Evolutionary conservation across 2,113 vertebrate species (phyloP).

Genomic region (Bubo blakistoni): DNA sequence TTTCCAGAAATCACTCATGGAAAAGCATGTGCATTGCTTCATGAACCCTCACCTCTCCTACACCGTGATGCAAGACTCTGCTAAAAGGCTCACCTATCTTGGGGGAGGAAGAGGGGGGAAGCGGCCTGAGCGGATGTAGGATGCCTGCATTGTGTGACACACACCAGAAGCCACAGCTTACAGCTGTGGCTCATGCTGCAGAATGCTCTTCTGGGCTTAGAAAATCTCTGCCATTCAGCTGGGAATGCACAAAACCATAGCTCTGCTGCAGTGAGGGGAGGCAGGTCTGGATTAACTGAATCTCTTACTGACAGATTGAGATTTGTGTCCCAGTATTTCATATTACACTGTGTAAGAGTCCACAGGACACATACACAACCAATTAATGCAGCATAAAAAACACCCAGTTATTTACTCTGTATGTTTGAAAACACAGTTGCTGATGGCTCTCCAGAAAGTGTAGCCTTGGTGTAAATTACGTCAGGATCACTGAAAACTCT

Average conservation of each 20-base stretch:
- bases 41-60: not conserved
- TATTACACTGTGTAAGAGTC: not conserved
- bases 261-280: not conserved
- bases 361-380: not conserved
- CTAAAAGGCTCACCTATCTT: not conserved
- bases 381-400: not conserved
- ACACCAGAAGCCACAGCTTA: not conserved
- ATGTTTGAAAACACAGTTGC: not conserved
- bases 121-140: accelerated
- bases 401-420: not conserved
- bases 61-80: accelerated
- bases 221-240: not conserved
- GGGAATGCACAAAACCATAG: not conserved
- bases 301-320: not conserved
- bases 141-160: not conserved
- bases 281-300: not conserved
- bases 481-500: not conserved
- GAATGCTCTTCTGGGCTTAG: not conserved
- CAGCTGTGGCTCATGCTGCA: not conserved
- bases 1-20: not conserved
- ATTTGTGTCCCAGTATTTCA: not conserved
- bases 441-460: not conserved
- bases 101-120: not conserved
- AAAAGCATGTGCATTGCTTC: not conserved
- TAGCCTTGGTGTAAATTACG: not conserved